phyloP scores from a whole-genome alignment of 1,140 invertebrate genomes.

The Apis mellifera region DNA sequence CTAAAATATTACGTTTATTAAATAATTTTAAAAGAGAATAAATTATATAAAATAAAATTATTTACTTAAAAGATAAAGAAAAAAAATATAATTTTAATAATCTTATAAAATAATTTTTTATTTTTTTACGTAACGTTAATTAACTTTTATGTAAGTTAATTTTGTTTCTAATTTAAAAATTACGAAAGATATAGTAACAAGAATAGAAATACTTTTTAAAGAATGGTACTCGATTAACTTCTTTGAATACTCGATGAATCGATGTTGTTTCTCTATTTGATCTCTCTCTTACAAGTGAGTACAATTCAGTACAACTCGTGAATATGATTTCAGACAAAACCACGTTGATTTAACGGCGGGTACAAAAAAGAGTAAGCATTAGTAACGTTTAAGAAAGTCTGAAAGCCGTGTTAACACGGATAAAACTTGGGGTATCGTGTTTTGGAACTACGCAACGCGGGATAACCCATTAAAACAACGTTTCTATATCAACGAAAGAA shows the following conservation, averaged over 20 bases:
- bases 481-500: constrained; percentile 43
- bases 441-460: constrained; percentile 29
- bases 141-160: background rate
- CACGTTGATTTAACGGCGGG: constrained; percentile 70
- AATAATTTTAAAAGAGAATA: background rate
- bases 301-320: constrained; percentile 37
- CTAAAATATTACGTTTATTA: background rate
- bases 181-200: background rate
- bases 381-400: constrained; percentile 49
- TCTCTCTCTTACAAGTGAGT: background rate
- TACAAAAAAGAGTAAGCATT: constrained; percentile 50
- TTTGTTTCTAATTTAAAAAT: background rate
- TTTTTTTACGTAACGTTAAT: background rate
- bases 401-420: constrained; percentile 35
- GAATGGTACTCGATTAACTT: constrained; percentile 1
- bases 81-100: no score
- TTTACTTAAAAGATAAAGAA: background rate
- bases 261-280: background rate
- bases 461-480: constrained; percentile 25
- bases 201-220: background rate
- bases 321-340: constrained; percentile 72
- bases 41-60: background rate
- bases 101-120: no score
- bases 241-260: constrained; percentile 34
- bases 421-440: constrained; percentile 16